Conservation (phyloP, 1,140 invertebrate species). For the Lepidotrigona ventralis region DNA sequence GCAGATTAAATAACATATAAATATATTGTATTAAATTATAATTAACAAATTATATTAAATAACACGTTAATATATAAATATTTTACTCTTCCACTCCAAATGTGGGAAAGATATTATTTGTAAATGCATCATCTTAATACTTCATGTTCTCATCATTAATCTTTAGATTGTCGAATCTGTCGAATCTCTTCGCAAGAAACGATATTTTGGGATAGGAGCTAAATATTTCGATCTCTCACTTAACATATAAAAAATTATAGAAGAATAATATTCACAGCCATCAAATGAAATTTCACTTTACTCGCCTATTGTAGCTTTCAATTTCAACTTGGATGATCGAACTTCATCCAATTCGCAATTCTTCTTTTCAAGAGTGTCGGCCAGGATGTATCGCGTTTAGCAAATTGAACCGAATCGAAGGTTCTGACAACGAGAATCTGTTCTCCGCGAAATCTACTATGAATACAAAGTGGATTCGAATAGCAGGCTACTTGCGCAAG, state of each 20-base stretch:
- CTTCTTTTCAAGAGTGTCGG: no score
- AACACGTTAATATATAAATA: no score
- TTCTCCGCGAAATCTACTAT: neutral
- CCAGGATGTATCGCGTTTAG: neutral
- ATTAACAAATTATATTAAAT: no score
- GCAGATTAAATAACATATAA: no score
- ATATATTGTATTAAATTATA: no score
- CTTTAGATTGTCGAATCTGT: no score
- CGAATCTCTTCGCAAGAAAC: no score
- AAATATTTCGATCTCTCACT: neutral
- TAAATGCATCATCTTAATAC: no score
- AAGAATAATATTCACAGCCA: neutral
- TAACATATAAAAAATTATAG: neutral
- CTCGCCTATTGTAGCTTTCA: conserved; percentile 7
- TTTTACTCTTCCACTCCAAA: no score
- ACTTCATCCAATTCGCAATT: neutral
- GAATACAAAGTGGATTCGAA: conserved; percentile 4
- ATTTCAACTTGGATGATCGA: neutral
- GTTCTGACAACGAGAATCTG: neutral
- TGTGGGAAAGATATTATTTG: no score
- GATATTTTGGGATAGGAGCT: no score
- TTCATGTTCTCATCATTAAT: no score
- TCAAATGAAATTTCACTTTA: conserved; percentile 16
- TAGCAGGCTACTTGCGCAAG: neutral
- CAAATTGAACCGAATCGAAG: conserved; percentile 20